These are phyloP conservation scores for Macropus fuliginosus DNA, from an alignment of 2,797 vertebrate genomes.

Conservation along the genomic window DNA sequence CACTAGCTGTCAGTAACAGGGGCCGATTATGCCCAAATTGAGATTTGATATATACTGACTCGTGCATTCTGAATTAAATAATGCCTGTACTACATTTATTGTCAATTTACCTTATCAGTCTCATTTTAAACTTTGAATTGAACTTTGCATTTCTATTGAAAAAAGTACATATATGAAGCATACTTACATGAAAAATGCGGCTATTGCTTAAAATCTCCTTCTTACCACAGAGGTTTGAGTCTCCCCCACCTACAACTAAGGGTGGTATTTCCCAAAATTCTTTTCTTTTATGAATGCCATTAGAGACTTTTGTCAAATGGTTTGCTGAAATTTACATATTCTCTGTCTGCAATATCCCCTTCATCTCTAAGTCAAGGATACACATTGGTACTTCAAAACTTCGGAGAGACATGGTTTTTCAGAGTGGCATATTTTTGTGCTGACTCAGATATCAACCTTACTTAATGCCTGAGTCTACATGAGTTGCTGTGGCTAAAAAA, in stretches of 20 bases:
- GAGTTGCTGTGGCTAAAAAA: not conserved
- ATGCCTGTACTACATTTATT: not conserved
- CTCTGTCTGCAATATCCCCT: not conserved
- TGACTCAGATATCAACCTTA: not conserved
- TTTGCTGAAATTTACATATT: not conserved
- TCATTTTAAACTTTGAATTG: not conserved
- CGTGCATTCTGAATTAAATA: not conserved
- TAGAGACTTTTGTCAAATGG: not conserved
- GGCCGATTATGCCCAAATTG: not conserved
- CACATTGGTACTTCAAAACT: not conserved
- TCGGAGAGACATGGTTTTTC: not conserved
- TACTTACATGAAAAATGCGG: not conserved
- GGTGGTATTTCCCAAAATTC: not conserved
- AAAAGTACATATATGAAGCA: not conserved
- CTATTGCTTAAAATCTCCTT: not conserved
- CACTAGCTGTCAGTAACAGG: not conserved
- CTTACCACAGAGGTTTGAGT: not conserved
- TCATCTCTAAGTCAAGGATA: not conserved
- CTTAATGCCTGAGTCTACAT: not conserved
- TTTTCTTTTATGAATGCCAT: not conserved
- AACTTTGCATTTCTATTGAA: not conserved
- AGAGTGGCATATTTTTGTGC: not conserved
- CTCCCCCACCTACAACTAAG: not conserved
- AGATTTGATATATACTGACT: not conserved
- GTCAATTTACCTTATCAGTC: not conserved